Percentiles rank a stretch among this genome's conserved stretches.
These are phyloP conservation scores for Sycophila sp. DNA, from an alignment of 1,140 invertebrate species.

Conservation along the genomic window DNA sequence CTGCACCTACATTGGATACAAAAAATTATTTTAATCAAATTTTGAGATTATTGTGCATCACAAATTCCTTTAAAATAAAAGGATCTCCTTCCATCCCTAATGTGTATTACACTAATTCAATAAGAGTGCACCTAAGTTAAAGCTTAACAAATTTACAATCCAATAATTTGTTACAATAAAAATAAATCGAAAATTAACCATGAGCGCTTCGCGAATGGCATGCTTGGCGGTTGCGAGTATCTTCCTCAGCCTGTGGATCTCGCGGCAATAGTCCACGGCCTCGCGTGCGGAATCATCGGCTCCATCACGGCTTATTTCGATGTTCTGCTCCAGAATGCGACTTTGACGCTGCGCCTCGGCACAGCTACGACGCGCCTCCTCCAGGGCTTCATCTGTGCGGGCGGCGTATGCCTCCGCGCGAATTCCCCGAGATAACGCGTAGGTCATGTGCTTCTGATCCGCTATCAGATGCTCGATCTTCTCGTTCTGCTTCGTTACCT, in stretches of 20 bases:
- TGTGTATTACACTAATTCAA: too few species aligned
- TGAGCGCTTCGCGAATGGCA: constrained; percentile 69
- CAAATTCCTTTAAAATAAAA: too few species aligned
- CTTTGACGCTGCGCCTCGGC: constrained; percentile 63
- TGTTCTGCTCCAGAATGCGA: constrained; percentile 68
- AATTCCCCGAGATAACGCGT: constrained; percentile 65
- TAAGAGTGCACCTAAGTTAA: too few species aligned
- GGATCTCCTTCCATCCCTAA: too few species aligned
- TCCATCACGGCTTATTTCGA: constrained; percentile 66
- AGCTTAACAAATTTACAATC: too few species aligned
- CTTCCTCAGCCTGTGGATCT: constrained; percentile 67
- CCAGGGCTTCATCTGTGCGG: constrained; percentile 52
- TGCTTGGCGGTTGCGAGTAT: constrained; percentile 70
- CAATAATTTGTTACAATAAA: too few species aligned
- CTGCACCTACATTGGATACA: background rate
- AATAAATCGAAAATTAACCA: background rate
- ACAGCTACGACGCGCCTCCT: constrained; percentile 64
- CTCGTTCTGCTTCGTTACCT: constrained; percentile 54
- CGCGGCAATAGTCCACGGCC: constrained; percentile 63
- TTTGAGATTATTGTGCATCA: background rate
- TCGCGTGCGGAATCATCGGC: constrained; percentile 64
- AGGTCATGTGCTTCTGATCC: constrained; percentile 65
- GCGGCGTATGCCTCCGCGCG: constrained; percentile 61
- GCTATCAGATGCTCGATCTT: constrained; percentile 58
- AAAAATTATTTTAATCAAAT: background rate